Evolutionary conservation across 2,797 vertebrate genomes (phyloP).

Genomic region (Bradypodion pumilum): DNA sequence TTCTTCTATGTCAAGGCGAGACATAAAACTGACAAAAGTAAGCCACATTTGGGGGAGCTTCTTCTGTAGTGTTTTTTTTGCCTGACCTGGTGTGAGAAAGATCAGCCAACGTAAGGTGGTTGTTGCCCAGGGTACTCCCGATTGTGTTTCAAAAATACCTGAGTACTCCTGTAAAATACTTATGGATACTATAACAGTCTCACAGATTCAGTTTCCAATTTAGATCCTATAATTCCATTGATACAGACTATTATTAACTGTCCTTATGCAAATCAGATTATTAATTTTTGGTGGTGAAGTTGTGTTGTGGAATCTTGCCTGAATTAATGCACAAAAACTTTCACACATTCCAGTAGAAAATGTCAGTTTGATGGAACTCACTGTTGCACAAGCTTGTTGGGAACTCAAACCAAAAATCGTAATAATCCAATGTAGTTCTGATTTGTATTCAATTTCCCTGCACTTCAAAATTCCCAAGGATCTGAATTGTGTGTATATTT

Average conservation of each 20-base stretch:
- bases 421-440: background rate
- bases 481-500: background rate
- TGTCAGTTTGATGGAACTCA: background rate
- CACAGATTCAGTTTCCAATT: background rate
- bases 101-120: too few relatives aligned
- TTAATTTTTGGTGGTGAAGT: background rate
- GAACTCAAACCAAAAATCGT: background rate
- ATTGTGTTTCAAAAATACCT: too few relatives aligned
- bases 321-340: background rate
- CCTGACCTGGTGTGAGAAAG: too few relatives aligned
- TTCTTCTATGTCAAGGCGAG: too few relatives aligned
- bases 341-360: background rate
- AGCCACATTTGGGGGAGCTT: too few relatives aligned
- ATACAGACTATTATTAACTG: background rate
- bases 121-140: too few relatives aligned
- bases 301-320: background rate
- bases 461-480: background rate
- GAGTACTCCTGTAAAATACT: too few relatives aligned
- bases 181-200: background rate
- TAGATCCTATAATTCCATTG: background rate
- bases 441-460: background rate
- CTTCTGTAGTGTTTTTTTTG: too few relatives aligned
- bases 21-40: too few relatives aligned
- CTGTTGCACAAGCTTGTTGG: background rate
- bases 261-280: too few relatives aligned